Conservation (phyloP, 1,140 invertebrate species). For the Conus betulinus region DNA sequence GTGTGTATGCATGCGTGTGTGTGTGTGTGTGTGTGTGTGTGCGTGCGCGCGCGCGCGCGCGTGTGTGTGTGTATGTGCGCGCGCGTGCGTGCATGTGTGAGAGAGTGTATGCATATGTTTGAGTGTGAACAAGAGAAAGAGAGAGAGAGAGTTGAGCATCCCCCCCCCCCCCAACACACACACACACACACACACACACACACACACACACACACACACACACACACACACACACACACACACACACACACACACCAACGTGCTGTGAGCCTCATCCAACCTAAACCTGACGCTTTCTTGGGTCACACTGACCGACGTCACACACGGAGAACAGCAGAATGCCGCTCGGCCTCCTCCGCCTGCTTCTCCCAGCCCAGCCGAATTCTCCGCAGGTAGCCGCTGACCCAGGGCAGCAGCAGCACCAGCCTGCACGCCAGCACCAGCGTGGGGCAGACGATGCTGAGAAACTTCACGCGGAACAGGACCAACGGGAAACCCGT, state of each 20-base stretch:
- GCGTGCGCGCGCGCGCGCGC: neutral
- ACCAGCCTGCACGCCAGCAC: conserved; percentile 61
- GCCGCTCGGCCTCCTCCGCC: neutral
- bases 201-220: neutral
- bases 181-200: no score
- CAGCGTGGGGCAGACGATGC: conserved; percentile 58
- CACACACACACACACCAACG: no score
- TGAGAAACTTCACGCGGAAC: conserved; percentile 63
- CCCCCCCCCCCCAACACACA: neutral
- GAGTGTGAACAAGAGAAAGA: neutral
- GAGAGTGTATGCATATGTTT: neutral
- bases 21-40: conserved; percentile 1
- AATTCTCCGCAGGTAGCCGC: conserved; percentile 57
- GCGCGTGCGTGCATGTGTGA: neutral
- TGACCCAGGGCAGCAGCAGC: conserved; percentile 56
- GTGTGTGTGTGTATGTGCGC: neutral
- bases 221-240: conserved; percentile 14
- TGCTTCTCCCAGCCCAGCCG: conserved; percentile 62
- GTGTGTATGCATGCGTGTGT: no score
- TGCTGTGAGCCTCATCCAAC: neutral
- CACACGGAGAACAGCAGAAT: neutral
- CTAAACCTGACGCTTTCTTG: neutral
- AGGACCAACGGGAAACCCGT: conserved; percentile 41
- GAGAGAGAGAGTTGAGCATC: neutral
- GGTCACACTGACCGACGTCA: neutral